Base-by-base conservation (phyloP, 1,140 invertebrate species). In the Cotesia typhae region DNA sequence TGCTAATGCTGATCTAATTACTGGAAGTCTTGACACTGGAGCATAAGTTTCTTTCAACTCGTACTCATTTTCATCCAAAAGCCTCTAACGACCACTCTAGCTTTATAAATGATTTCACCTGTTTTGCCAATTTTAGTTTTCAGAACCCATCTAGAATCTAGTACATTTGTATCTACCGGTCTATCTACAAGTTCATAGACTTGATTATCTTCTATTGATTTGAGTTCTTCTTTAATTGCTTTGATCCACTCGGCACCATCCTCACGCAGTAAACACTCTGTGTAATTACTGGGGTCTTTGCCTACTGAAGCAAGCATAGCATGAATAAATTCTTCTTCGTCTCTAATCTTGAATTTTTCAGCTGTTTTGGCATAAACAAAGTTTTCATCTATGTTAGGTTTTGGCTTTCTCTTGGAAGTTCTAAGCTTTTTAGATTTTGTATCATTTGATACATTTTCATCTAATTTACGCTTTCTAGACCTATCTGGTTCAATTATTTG, bases 231-330 rank as follows among this genome's bases (percentile, higher is more conserved):
- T 35, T 67, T 55, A 28, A 67, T 12, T 53, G 66, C 66, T 3
- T 28, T 52, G 4, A 52, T 2, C 66, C 66, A 67, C 10, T 57
- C 17, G 12, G 9, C 53, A 37, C 17, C 5, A 35, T 74, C 64
- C 1, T 67, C 68, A 12, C 63, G 51, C 17, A 59, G 47, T 20
- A 71, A 37, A 51, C 59, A 59, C 37, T 74, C 73, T 74, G 71
- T 41, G 60, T 74, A 74, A n/a, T 37, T 57, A 53, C 47, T 60
- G 14, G 73, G 73, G 63, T 74, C 73, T 17, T 63, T 74, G 37
- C 67, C 37, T 3, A 69, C 67, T 4, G 60, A 65, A 53, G 73
- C 53, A 64, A 74, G 37, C 57, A 74, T 52, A 20, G 17, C 17
- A 57, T 68, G 53, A 0, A 35, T 53, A 28, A 57, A 28, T 1